phyloP scores from a whole-genome alignment of 2,888 invertebrate genomes.

The Tipula helvola region DNA sequence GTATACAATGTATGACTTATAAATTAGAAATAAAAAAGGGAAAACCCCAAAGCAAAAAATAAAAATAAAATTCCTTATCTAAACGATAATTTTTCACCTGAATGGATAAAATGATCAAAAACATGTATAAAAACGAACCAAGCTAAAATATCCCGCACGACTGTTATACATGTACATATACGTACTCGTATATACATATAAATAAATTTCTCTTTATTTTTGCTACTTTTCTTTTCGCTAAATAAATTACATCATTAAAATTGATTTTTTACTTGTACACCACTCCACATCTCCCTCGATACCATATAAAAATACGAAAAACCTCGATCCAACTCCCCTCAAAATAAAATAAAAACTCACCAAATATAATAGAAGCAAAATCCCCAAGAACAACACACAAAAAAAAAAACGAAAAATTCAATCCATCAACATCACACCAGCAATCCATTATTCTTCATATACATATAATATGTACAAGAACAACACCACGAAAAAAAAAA shows the following conservation, averaged over 20 bases:
- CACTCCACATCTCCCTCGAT: background rate
- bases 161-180: background rate
- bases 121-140: background rate
- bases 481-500: background rate
- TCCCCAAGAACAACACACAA: background rate
- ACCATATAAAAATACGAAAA: background rate
- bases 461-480: background rate
- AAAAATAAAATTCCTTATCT: background rate
- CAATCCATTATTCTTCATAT: background rate
- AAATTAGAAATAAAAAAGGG: too few relatives aligned
- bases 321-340: background rate
- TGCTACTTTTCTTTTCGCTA: background rate
- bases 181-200: background rate
- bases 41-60: background rate
- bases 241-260: conserved; percentile 4
- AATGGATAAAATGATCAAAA: background rate
- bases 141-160: background rate
- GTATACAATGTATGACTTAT: too few relatives aligned
- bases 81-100: background rate
- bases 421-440: background rate
- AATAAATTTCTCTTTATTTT: background rate
- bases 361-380: background rate
- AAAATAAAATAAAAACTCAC: background rate
- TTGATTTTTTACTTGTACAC: background rate
- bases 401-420: background rate